phyloP scores from a whole-genome alignment of 2,113 vertebrate species.

The Muntiacus reevesi region DNA sequence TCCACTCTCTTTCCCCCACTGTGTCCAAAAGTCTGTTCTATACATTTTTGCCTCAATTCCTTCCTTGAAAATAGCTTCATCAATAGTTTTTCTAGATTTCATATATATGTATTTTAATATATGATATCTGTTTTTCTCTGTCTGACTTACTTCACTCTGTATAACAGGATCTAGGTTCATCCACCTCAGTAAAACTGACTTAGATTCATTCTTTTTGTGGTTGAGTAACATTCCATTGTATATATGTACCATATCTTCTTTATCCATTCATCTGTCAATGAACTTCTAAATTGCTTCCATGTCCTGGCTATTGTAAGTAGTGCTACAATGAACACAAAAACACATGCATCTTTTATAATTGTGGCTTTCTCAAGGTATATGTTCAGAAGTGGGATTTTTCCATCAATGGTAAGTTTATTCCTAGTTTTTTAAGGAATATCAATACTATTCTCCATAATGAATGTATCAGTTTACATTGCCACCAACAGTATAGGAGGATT shows the following conservation, averaged over 20 bases:
- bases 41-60: not conserved
- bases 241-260: not conserved
- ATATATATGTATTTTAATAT: not conserved
- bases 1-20: not conserved
- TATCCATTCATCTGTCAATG: not conserved
- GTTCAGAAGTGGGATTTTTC: not conserved
- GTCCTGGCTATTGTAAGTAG: not conserved
- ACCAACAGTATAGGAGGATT: not conserved
- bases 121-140: not conserved
- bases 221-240: not conserved
- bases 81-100: not conserved
- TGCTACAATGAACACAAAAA: not conserved
- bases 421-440: not conserved
- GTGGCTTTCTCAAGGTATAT: not conserved
- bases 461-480: not conserved
- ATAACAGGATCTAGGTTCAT: not conserved
- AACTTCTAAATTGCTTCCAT: not conserved
- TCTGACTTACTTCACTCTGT: not conserved
- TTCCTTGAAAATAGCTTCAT: not conserved
- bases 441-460: not conserved
- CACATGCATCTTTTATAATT: not conserved
- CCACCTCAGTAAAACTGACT: not conserved
- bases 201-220: not conserved
- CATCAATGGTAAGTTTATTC: not conserved
- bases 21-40: not conserved